phyloP scores from a whole-genome alignment of 2,113 vertebrate species.

The Reinhardtius hippoglossoides region DNA sequence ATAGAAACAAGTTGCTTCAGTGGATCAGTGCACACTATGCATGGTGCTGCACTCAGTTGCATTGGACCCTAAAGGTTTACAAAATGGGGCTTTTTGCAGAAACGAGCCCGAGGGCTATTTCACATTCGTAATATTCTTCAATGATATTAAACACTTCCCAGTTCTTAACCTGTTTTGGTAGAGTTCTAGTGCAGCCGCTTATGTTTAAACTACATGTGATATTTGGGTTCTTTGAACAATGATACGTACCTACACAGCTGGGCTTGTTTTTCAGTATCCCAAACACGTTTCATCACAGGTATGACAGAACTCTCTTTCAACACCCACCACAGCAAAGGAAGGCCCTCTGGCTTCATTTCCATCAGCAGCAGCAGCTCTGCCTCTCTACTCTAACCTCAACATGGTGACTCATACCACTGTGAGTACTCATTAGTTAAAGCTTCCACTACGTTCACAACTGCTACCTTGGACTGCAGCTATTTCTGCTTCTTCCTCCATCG shows the following conservation, averaged over 20 bases:
- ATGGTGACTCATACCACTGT: slow-evolving; percentile 25
- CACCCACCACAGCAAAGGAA: slow-evolving; percentile 26
- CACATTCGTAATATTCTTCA: not conserved
- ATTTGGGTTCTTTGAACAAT: not conserved
- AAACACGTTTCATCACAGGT: slow-evolving; percentile 9
- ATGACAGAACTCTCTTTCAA: slow-evolving; percentile 47
- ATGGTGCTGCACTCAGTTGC: too few species aligned
- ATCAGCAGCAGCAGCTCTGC: slow-evolving; percentile 12
- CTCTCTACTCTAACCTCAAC: slow-evolving; percentile 7
- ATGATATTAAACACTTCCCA: not conserved
- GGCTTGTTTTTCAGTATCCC: not conserved
- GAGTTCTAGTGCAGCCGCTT: not conserved
- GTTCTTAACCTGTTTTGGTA: not conserved
- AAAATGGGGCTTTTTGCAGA: not conserved
- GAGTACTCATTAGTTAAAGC: slow-evolving; percentile 23
- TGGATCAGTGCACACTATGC: not conserved
- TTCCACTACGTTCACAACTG: not conserved
- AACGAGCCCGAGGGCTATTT: not conserved
- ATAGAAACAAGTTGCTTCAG: too few species aligned
- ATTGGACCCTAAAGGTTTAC: not conserved
- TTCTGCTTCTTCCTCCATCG: not conserved
- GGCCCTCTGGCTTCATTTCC: slow-evolving; percentile 29
- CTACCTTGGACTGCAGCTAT: not conserved
- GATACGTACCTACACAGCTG: not conserved
- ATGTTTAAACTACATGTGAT: not conserved